phyloP scores from a whole-genome alignment of 2,888 invertebrate species.

The Notocelia uddmanniana region DNA sequence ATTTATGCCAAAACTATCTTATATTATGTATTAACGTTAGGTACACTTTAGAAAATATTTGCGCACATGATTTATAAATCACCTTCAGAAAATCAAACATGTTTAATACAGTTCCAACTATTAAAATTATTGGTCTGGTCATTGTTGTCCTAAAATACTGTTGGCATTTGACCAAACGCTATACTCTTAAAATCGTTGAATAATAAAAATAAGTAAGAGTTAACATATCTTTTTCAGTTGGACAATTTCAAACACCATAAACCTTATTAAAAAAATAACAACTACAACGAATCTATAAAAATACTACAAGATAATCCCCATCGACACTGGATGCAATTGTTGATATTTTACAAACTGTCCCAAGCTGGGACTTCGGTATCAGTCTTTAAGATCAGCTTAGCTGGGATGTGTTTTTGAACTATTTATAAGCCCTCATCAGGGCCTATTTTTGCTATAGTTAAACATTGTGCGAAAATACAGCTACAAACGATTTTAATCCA shows the following conservation, averaged over 20 bases:
- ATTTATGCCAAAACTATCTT: conserved; percentile 41
- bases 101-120: conserved; percentile 23
- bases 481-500: not conserved
- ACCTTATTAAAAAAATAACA: conserved; percentile 32
- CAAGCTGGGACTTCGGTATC: conserved; percentile 22
- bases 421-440: not conserved
- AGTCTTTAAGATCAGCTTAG: conserved; percentile 40
- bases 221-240: conserved; percentile 14
- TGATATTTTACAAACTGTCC: conserved; percentile 24
- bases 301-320: conserved; percentile 35
- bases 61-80: conserved; percentile 38
- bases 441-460: conserved; percentile 4
- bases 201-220: not conserved
- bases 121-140: conserved; percentile 17
- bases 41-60: conserved; percentile 43
- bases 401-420: conserved; percentile 8
- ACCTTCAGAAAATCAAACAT: conserved; percentile 18
- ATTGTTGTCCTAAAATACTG: conserved; percentile 29
- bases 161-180: conserved; percentile 24
- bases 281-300: conserved; percentile 44
- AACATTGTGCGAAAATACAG: conserved; percentile 12
- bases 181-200: conserved; percentile 22
- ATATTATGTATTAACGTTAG: conserved; percentile 31
- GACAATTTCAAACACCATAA: conserved; percentile 32
- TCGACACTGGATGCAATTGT: conserved; percentile 44